Base-by-base conservation (phyloP, 92 coral and sea anemone genomes). In the Phymanthus crucifer region DNA sequence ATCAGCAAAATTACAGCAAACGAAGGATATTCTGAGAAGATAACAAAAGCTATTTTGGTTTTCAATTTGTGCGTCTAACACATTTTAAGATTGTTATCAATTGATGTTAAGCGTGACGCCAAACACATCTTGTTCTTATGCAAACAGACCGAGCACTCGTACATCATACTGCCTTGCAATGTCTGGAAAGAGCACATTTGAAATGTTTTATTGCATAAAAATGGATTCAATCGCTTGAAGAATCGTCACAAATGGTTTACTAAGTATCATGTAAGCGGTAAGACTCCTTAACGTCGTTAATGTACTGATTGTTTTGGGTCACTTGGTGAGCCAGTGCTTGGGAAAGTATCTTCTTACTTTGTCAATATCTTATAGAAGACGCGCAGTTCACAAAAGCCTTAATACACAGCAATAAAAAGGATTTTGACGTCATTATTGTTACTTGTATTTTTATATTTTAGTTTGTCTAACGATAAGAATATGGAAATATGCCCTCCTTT, bases 51-150 rank as follows among this genome's bases (percentile, higher is more conserved):
- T 61, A 61, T 61, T 61, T 61, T 61, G 32, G 68, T 29, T 61
- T 61, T 24, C 68, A 61, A 61, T 61, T 61, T 29, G 2, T 61
- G 34, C 35, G 26, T 61, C 32, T 8, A 61, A 27, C 34, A 61
- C 68, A 61, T 61, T n/a, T 61, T 61, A 61, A 61, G 68, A 61
- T 61, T 61, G 68, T 61, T 61, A 61, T 61, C 68, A 61, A 24
- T 54, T 54, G 12, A 54, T 54, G 64, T 54, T 54, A 54, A 26
- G 68, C 68, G 68, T 61, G 68, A 61, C 68, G 68, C 68, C 21
- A 61, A 61, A 61, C 68, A 61, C 68, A 33, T 61, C 29, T 13
- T 8, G 68, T 61, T 2, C 13, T 27, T 27, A 27, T 61, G 68
- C 66, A 57, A 61, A 61, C 68, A 61, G 29, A 61, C 4, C 68